A percentile compares a stretch with the other conserved stretches of the same genome.
Conservation (phyloP, 2,888 invertebrate genomes). For the Mechanitis mazaeus region DNA sequence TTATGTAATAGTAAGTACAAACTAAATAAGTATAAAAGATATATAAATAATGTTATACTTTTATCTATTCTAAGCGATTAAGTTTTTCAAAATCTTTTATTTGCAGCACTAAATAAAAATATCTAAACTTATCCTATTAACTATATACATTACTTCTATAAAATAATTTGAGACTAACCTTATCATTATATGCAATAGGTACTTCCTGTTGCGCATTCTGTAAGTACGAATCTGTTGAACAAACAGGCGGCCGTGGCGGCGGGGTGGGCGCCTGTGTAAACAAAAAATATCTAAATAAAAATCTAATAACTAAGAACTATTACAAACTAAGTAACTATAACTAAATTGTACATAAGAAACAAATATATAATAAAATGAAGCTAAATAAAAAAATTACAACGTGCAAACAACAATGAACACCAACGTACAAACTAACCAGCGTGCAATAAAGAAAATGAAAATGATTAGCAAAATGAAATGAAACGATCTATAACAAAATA, state of each 20-base stretch:
- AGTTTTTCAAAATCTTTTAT: no score
- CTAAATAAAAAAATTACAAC: not conserved
- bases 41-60: no score
- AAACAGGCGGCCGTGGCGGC: slow-evolving; percentile 82
- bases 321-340: slow-evolving; percentile 11
- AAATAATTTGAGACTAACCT: slow-evolving; percentile 57
- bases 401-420: slow-evolving; percentile 5
- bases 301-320: no score
- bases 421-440: not conserved
- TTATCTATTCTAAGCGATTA: no score
- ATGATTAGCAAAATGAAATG: not conserved
- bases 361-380: not conserved
- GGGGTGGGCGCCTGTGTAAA: slow-evolving; percentile 84
- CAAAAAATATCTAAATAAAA: slow-evolving; percentile 16
- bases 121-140: no score
- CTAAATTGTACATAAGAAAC: slow-evolving; percentile 6
- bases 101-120: no score
- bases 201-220: slow-evolving; percentile 78
- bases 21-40: no score
- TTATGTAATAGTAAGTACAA: no score
- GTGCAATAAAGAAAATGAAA: slow-evolving; percentile 5
- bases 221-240: slow-evolving; percentile 59
- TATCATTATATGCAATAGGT: slow-evolving; percentile 95
- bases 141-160: no score
- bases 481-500: no score